These are phyloP conservation scores for Telenomus remus DNA, from an alignment of 1,140 invertebrate genomes.

Conservation along the genomic window DNA sequence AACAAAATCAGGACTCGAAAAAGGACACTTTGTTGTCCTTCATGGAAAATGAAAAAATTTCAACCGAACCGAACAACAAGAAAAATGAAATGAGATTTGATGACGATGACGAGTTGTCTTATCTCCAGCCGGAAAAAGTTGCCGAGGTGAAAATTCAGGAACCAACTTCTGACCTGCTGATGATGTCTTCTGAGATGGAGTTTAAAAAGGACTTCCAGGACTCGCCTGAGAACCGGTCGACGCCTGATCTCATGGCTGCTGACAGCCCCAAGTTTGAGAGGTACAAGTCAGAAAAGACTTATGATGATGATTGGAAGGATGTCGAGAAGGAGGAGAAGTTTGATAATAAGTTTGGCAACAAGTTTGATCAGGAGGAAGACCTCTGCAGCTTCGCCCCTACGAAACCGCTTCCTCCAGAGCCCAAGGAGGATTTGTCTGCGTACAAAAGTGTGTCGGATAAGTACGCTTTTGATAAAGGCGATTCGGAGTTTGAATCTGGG, in stretches of 20 bases:
- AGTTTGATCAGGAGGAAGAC: slow-evolving; percentile 12
- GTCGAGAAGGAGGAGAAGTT: slow-evolving; percentile 21
- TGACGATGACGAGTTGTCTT: slow-evolving; percentile 20
- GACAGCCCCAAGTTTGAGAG: slow-evolving; percentile 25
- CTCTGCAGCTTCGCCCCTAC: slow-evolving; percentile 18
- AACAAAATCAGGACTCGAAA: slow-evolving; percentile 64
- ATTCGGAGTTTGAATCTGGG: slow-evolving; percentile 67
- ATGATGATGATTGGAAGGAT: slow-evolving; percentile 35
- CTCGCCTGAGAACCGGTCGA: slow-evolving; percentile 6
- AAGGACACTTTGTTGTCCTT: slow-evolving; percentile 74
- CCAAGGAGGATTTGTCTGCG: slow-evolving; percentile 16
- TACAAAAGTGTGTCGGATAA: slow-evolving; percentile 15
- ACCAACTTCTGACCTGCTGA: slow-evolving; percentile 12
- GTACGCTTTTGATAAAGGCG: slow-evolving; percentile 35
- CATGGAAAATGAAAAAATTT: slow-evolving; percentile 68
- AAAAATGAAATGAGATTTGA: slow-evolving; percentile 12
- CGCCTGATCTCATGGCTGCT: slow-evolving; percentile 22
- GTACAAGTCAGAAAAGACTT: slow-evolving; percentile 7
- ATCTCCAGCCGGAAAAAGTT: slow-evolving; percentile 5
- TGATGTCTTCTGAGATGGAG: slow-evolving; percentile 10
- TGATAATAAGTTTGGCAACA: too few species aligned
- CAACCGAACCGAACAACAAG: slow-evolving; percentile 8
- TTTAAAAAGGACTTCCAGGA: slow-evolving; percentile 15
- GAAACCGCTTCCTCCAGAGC: slow-evolving; percentile 37
- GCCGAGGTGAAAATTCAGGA: slow-evolving; percentile 12